Percentiles rank a stretch among this genome's conserved stretches.
Conservation (phyloP, 2,888 invertebrate genomes). For the Lissonota sp. region DNA sequence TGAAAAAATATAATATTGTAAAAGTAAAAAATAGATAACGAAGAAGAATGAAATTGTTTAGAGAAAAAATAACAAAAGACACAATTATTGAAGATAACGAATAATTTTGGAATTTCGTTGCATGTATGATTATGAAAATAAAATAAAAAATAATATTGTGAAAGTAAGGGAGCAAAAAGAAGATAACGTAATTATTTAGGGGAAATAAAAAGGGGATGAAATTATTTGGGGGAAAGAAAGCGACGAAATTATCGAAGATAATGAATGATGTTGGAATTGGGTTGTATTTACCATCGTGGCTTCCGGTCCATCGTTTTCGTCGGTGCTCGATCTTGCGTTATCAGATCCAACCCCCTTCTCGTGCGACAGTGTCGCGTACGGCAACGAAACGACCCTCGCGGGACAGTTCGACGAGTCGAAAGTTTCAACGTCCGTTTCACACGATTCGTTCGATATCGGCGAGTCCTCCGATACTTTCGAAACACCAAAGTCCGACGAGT, state of each 20-base stretch:
- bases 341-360: conserved; percentile 59
- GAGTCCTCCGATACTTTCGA: conserved; percentile 58
- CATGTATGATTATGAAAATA: too few relatives aligned
- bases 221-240: neutral
- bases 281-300: conserved; percentile 53
- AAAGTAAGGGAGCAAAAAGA: too few relatives aligned
- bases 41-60: neutral
- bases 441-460: conserved; percentile 55
- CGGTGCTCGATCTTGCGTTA: conserved; percentile 52
- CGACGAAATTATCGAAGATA: neutral
- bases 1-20: neutral
- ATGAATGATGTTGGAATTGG: neutral
- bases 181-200: too few relatives aligned
- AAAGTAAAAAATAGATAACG: neutral
- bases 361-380: conserved; percentile 45
- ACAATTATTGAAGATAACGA: too few relatives aligned
- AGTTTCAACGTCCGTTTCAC: conserved; percentile 45
- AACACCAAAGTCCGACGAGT: conserved; percentile 41
- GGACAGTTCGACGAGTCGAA: conserved; percentile 46
- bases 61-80: too few relatives aligned
- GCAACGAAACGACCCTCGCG: conserved; percentile 46
- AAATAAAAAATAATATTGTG: too few relatives aligned
- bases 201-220: neutral
- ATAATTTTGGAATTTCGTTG: too few relatives aligned
- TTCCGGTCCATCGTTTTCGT: conserved; percentile 62